Percentiles rank a stretch among this genome's conserved stretches.
These are phyloP conservation scores for Campoplex capitator DNA, from an alignment of 2,888 invertebrate genomes.

Conservation along the genomic window DNA sequence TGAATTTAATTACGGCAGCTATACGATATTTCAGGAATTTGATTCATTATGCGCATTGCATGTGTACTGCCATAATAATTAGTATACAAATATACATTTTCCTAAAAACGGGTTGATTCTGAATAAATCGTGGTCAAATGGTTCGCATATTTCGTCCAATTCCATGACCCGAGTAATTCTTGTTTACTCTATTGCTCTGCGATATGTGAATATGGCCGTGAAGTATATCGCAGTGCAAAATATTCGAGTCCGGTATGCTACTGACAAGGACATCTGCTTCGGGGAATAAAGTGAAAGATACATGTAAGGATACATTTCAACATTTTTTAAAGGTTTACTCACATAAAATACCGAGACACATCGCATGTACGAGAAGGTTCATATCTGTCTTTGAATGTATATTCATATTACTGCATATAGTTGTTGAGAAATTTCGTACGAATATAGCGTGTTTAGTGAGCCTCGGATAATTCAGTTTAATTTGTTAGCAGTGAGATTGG, in stretches of 20 bases:
- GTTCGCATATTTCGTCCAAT: conserved; percentile 67
- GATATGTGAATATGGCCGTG: conserved; percentile 49
- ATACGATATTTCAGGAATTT: conserved; percentile 46
- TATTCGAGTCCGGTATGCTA: conserved; percentile 25
- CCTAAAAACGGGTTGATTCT: conserved; percentile 39
- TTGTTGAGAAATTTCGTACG: conserved; percentile 42
- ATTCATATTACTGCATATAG: neutral
- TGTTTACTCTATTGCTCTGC: conserved; percentile 23
- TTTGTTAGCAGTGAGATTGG: conserved; percentile 83
- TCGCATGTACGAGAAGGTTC: neutral
- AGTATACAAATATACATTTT: conserved; percentile 13
- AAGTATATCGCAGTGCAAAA: neutral
- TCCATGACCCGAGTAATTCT: conserved; percentile 37
- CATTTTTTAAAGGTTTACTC: conserved; percentile 70
- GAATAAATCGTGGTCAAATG: conserved; percentile 64
- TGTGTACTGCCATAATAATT: neutral
- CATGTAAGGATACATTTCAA: conserved; percentile 34
- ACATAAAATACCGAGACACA: conserved; percentile 20
- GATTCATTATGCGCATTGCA: conserved; percentile 21
- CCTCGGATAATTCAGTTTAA: conserved; percentile 82
- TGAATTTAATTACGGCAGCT: conserved; percentile 38
- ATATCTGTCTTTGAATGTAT: conserved; percentile 7
- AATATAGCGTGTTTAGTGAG: conserved; percentile 71
- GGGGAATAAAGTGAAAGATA: conserved; percentile 54
- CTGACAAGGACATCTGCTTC: conserved; percentile 51